Evolutionary conservation across 2,888 invertebrate genomes (phyloP).

Genomic region (Conops quadrifasciatus): DNA sequence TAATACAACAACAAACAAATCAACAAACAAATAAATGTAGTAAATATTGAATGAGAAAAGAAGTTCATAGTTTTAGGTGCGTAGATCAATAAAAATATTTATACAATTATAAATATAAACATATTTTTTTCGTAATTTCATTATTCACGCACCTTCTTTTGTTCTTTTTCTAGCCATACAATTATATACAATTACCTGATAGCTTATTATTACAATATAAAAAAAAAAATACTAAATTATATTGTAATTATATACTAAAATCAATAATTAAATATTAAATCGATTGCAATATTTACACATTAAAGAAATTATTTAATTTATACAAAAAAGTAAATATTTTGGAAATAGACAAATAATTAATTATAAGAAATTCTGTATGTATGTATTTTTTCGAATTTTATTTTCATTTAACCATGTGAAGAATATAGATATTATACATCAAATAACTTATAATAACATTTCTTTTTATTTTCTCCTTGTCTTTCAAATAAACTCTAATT

Average conservation of each 20-base stretch:
- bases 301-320: constrained; percentile 27
- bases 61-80: neutral
- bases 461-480: neutral
- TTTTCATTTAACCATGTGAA: neutral
- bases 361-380: constrained; percentile 17
- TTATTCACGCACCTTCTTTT: neutral
- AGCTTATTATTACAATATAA: constrained; percentile 13
- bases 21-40: neutral
- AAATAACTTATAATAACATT: too few species aligned
- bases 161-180: constrained; percentile 10
- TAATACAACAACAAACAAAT: constrained; percentile 9
- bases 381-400: constrained; percentile 10
- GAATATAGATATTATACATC: too few species aligned
- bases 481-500: constrained; percentile 2
- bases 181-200: constrained; percentile 25
- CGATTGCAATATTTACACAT: constrained; percentile 32
- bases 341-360: constrained; percentile 11
- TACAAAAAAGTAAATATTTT: constrained; percentile 10
- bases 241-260: constrained; percentile 2
- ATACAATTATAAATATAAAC: neutral
- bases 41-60: neutral
- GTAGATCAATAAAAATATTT: neutral
- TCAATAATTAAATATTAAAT: constrained; percentile 4
- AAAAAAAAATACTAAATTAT: neutral
- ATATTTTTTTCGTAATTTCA: neutral